Evolutionary conservation across 2,888 invertebrate species (phyloP).

Genomic region (Trissonchulus latispiculum): DNA sequence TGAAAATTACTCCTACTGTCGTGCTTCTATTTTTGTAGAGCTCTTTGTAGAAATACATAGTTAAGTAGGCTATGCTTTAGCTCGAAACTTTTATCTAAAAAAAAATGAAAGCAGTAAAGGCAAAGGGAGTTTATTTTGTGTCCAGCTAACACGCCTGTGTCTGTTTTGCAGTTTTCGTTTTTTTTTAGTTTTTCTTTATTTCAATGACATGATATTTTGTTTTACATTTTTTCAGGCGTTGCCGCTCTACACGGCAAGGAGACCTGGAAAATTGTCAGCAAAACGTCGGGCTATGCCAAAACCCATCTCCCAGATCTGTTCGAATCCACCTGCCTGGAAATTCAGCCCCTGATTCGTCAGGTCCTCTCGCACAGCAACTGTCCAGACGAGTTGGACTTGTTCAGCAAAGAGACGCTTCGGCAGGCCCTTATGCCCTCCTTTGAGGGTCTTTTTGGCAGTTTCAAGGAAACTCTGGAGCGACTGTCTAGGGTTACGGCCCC

Average conservation of each 20-base stretch:
- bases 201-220: no score
- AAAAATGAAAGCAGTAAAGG: no score
- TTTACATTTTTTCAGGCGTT: conserved; percentile 30
- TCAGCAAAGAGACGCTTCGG: conserved; percentile 35
- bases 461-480: conserved; percentile 27
- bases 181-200: no score
- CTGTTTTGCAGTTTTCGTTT: no score
- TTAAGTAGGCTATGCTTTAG: no score
- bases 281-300: conserved; percentile 31
- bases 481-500: neutral
- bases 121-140: no score
- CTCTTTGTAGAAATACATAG: no score
- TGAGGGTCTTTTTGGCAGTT: conserved; percentile 30
- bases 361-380: conserved; percentile 34
- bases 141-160: no score
- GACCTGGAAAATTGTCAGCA: conserved; percentile 37
- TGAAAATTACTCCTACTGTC: no score
- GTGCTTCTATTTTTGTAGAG: no score
- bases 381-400: conserved; percentile 37
- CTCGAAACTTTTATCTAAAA: no score
- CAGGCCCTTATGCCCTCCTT: conserved; percentile 33
- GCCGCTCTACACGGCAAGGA: conserved; percentile 33
- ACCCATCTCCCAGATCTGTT: conserved; percentile 38
- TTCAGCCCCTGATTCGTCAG: conserved; percentile 32
- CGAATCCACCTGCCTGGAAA: conserved; percentile 30